A percentile compares a stretch with the other conserved stretches of the same genome.
phyloP scores from a whole-genome alignment of 2,888 invertebrate species.

The Melanargia galathea region DNA sequence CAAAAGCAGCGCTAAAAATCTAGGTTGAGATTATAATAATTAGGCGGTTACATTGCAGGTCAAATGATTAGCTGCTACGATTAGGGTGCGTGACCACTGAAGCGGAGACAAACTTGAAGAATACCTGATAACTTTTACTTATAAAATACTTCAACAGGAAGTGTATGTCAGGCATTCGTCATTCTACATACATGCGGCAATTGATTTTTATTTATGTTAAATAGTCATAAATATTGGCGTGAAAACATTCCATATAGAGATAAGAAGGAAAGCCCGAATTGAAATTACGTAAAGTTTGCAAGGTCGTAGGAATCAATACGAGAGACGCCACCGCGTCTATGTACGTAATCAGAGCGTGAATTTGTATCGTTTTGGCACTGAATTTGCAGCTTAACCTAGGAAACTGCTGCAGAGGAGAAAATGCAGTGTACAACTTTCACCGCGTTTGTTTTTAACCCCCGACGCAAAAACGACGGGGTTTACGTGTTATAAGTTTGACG shows the following conservation, averaged over 20 bases:
- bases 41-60: not conserved
- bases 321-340: constrained; percentile 63
- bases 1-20: not conserved
- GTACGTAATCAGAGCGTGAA: constrained; percentile 24
- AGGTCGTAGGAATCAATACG: constrained; percentile 71
- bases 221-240: too few species aligned
- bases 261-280: constrained; percentile 29
- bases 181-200: too few species aligned
- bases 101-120: too few species aligned
- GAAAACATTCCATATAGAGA: not conserved
- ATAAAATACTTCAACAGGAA: too few species aligned
- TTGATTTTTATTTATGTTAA: too few species aligned
- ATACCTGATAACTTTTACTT: too few species aligned
- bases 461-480: too few species aligned
- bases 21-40: not conserved
- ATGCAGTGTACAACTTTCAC: not conserved
- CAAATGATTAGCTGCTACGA: not conserved
- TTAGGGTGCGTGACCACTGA: not conserved
- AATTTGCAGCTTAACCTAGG: not conserved
- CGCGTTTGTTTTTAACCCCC: not conserved
- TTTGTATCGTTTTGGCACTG: constrained; percentile 1
- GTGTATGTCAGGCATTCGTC: too few species aligned
- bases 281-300: constrained; percentile 59
- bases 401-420: not conserved
- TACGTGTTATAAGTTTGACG: too few species aligned